A percentile compares a stretch with the other conserved stretches of the same genome.
Conservation (phyloP, 2,113 vertebrate genomes). For the Sphyrna mokarran region DNA sequence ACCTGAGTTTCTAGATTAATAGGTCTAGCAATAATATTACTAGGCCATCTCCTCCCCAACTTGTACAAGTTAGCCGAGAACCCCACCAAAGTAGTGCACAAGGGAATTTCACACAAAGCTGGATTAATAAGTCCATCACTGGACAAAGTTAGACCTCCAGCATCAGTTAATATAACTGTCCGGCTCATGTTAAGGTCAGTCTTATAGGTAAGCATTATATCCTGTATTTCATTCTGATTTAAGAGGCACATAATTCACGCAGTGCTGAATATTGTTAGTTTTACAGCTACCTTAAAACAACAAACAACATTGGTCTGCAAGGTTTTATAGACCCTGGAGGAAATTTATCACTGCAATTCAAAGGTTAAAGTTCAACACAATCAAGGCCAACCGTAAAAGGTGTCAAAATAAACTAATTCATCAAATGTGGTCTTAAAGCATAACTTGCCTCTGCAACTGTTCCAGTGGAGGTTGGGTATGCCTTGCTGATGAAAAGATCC, state of each 20-base stretch:
- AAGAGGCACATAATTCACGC: neutral
- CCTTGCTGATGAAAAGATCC: neutral
- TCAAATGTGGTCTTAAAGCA: neutral
- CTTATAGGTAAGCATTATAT: neutral
- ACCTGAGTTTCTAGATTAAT: too few species aligned
- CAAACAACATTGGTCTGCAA: neutral
- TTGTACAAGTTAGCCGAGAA: neutral
- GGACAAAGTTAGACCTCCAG: neutral
- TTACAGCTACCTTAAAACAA: neutral
- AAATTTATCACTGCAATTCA: slow-evolving; percentile 3
- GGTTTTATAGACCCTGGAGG: neutral
- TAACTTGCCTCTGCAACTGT: neutral
- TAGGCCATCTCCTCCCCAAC: too few species aligned
- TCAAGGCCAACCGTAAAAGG: neutral
- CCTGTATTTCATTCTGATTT: neutral
- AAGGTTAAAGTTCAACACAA: neutral
- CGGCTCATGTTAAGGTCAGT: neutral
- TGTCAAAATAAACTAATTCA: neutral
- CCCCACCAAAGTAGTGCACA: neutral
- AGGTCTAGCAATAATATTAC: too few species aligned
- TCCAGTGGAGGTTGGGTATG: neutral
- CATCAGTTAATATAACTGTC: neutral
- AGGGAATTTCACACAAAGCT: neutral
- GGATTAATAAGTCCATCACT: neutral
- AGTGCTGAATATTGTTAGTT: neutral